phyloP scores from a whole-genome alignment of 37 sponge, comb jelly and placozoan species.

The Crambe crambe region DNA sequence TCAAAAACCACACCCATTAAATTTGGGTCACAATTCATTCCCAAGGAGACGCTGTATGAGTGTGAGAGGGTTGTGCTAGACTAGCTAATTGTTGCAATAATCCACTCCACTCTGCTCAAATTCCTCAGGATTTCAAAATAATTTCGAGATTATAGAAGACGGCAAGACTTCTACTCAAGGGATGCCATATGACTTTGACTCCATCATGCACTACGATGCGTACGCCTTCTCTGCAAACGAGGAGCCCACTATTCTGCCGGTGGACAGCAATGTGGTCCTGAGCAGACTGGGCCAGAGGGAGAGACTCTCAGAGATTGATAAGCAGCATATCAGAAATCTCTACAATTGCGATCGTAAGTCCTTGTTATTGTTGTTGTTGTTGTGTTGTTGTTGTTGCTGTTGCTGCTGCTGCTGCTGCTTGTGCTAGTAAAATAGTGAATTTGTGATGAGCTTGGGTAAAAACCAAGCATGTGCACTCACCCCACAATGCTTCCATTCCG shows the following conservation, averaged over 20 bases:
- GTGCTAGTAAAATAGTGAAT: too few relatives aligned
- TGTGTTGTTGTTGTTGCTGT: too few relatives aligned
- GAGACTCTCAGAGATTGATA: constrained; percentile 40
- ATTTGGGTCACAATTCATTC: too few relatives aligned
- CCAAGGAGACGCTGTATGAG: too few relatives aligned
- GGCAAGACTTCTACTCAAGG: constrained; percentile 35
- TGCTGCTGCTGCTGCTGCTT: too few relatives aligned
- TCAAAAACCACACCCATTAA: too few relatives aligned
- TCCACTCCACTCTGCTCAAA: neutral
- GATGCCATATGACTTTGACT: constrained; percentile 69
- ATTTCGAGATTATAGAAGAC: constrained; percentile 50
- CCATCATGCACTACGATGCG: constrained; percentile 78
- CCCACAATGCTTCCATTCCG: neutral
- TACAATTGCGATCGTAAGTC: constrained; percentile 44
- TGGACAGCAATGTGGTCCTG: constrained; percentile 18
- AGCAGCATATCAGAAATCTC: constrained; percentile 50
- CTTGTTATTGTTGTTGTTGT: too few relatives aligned
- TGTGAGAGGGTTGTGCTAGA: neutral
- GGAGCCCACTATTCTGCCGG: constrained; percentile 51
- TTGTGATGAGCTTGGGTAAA: too few relatives aligned
- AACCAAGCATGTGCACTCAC: too few relatives aligned
- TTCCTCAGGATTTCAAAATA: constrained; percentile 26
- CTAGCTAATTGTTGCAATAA: neutral
- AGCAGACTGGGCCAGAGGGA: constrained; percentile 63
- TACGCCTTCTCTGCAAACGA: constrained; percentile 67